Evolutionary conservation across 2,113 vertebrate species (phyloP).

Genomic region (Muntiacus muntjak): DNA sequence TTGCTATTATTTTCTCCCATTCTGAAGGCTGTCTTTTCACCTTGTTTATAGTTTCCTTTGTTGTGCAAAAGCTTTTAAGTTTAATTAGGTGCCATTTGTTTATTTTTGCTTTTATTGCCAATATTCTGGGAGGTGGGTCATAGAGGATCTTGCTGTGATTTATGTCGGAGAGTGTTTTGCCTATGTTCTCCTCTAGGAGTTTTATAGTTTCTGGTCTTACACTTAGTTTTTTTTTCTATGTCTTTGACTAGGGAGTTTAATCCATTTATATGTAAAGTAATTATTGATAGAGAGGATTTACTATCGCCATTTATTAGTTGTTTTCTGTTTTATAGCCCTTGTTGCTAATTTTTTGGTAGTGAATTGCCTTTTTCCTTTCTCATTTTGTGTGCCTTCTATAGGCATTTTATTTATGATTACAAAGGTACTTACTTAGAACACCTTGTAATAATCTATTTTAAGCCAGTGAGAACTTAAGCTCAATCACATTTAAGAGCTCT

Average conservation of each 20-base stretch:
- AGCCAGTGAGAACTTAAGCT: background rate
- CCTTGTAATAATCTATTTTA: background rate
- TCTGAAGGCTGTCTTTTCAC: too few relatives aligned
- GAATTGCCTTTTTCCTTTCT: conserved; percentile 22
- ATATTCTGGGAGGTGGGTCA: too few relatives aligned
- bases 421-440: background rate
- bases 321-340: background rate
- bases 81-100: too few relatives aligned
- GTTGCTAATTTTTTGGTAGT: background rate
- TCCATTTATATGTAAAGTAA: background rate
- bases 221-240: background rate
- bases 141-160: too few relatives aligned
- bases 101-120: too few relatives aligned
- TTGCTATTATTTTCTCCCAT: too few relatives aligned
- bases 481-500: background rate
- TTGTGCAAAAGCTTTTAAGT: too few relatives aligned
- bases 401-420: conserved; percentile 28
- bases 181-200: too few relatives aligned
- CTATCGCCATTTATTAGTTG: background rate
- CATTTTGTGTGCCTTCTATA: conserved; percentile 4
- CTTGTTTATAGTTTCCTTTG: too few relatives aligned
- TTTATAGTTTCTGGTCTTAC: too few relatives aligned
- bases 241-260: background rate
- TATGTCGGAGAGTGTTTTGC: too few relatives aligned
- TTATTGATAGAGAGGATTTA: background rate